Conservation (phyloP, 1,140 invertebrate genomes). For the Camponotus floridanus region DNA sequence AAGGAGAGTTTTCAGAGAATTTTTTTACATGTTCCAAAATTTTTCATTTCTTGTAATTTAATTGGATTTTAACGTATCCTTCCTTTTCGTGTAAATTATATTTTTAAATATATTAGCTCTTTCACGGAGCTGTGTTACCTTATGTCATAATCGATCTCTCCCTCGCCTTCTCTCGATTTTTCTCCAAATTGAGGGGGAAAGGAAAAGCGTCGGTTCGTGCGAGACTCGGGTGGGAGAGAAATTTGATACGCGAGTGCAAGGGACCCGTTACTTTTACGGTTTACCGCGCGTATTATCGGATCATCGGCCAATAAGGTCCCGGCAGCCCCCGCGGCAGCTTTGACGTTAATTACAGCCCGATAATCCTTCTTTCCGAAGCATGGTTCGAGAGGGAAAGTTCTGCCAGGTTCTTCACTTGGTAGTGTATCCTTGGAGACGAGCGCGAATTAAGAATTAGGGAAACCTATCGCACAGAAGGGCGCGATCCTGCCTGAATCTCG, state of each 20-base stretch:
- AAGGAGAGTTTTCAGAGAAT: too few species aligned
- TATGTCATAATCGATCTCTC: constrained; percentile 41
- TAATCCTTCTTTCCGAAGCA: constrained; percentile 62
- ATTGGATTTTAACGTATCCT: neutral
- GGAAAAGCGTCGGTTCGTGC: constrained; percentile 20
- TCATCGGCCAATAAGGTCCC: constrained; percentile 68
- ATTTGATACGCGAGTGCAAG: constrained; percentile 46
- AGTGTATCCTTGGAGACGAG: constrained; percentile 67
- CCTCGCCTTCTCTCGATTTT: constrained; percentile 21
- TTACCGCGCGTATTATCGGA: constrained; percentile 66
- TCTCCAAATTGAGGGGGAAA: constrained; percentile 12
- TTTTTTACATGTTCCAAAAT: too few species aligned
- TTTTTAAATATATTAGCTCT: neutral
- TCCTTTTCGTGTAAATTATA: neutral
- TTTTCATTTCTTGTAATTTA: neutral
- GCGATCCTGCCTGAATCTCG: constrained; percentile 23
- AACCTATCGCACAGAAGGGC: constrained; percentile 33
- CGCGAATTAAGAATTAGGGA: constrained; percentile 71
- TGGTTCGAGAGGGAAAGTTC: constrained; percentile 12
- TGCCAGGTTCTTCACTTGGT: neutral
- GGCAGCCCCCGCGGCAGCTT: neutral
- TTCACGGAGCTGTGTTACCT: constrained; percentile 4
- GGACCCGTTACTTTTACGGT: constrained; percentile 57
- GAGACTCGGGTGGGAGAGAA: constrained; percentile 27
- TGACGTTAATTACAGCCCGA: constrained; percentile 72